phyloP scores from a whole-genome alignment of 2,797 vertebrate species.

The Antrozous pallidus region DNA sequence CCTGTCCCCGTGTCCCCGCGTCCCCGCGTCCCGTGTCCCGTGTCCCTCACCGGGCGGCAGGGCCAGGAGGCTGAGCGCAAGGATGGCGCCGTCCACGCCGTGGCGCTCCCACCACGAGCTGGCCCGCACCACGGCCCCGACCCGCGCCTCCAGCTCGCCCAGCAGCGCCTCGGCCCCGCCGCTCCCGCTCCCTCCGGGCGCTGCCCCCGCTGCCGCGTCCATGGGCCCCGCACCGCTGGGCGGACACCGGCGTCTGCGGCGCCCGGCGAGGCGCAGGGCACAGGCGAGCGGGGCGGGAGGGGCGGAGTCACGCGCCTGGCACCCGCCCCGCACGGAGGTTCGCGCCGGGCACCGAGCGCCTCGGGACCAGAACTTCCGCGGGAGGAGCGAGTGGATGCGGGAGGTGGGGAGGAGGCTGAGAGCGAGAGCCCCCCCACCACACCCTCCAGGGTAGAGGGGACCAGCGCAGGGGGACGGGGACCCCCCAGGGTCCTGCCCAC shows the following conservation, averaged over 20 bases:
- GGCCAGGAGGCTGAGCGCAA: constrained; percentile 85
- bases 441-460: neutral
- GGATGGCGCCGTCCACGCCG: constrained; percentile 90
- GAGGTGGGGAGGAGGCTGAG: neutral
- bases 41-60: constrained; percentile 86
- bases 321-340: neutral
- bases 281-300: neutral
- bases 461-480: rapidly evolving
- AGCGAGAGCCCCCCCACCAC: neutral
- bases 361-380: neutral
- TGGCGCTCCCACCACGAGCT: constrained; percentile 96
- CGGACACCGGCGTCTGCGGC: neutral
- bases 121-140: constrained; percentile 86
- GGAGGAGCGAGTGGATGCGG: neutral
- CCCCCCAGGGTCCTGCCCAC: too few relatives aligned
- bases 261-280: neutral
- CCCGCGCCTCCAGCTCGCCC: constrained; percentile 88
- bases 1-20: rapidly evolving
- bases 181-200: neutral
- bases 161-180: constrained; percentile 84
- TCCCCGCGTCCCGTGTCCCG: rapidly evolving
- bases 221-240: neutral
- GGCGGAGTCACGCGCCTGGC: constrained; percentile 49
- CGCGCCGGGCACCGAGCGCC: neutral
- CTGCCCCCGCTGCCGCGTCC: neutral